Percentiles rank a stretch among this genome's conserved stretches.
These are phyloP conservation scores for Lates calcarifer DNA, from an alignment of 2,113 vertebrate genomes.

Conservation along the genomic window DNA sequence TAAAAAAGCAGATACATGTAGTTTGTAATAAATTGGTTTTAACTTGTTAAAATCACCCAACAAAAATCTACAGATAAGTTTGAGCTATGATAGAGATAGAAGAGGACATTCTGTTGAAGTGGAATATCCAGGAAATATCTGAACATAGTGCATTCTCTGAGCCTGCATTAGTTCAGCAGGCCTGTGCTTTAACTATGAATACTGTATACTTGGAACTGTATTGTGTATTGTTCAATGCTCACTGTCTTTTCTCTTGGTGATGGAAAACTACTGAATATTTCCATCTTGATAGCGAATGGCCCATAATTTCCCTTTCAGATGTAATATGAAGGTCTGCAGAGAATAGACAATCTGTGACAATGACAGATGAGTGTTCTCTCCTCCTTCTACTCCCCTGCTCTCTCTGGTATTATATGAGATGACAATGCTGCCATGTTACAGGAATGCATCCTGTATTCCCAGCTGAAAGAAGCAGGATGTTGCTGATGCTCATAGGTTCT, in stretches of 20 bases:
- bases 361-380: conserved; percentile 44
- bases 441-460: conserved; percentile 65
- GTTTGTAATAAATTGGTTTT: not conserved
- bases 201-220: not conserved
- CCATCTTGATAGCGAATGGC: not conserved
- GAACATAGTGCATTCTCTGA: not conserved
- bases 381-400: conserved; percentile 22
- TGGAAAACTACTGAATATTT: conserved; percentile 5
- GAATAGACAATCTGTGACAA: conserved; percentile 31
- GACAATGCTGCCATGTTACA: conserved; percentile 65
- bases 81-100: not conserved
- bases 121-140: not conserved
- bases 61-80: not conserved
- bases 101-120: not conserved
- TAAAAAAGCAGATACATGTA: not conserved
- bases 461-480: conserved; percentile 74
- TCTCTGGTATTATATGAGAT: conserved; percentile 50
- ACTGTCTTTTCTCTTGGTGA: not conserved
- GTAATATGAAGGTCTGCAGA: conserved; percentile 3
- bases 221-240: not conserved
- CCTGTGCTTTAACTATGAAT: not conserved
- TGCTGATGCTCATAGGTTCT: conserved; percentile 82
- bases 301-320: conserved; percentile 12
- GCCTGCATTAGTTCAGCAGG: not conserved
- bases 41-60: not conserved